Evolutionary conservation across 2,113 vertebrate genomes (phyloP), one percentile per base, ranked within the genome.

Genomic region (Narcine bancroftii): DNA sequence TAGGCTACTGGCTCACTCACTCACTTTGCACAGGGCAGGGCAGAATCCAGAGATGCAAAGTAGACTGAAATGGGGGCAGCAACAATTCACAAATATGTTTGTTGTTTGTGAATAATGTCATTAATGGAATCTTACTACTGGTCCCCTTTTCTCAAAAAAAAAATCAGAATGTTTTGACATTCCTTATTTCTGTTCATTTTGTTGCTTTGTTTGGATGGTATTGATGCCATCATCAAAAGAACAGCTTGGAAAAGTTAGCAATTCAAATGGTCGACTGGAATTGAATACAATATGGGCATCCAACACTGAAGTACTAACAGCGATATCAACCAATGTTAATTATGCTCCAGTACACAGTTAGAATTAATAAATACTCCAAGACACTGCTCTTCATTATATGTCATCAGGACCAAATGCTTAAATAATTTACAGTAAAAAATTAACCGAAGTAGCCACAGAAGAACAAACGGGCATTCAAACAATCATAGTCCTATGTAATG

Each of bases 271-370:
- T 19, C 60, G 42, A 21, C 42, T 66, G 89, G 63, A 69, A 71
- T 13, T 89, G 63, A 91, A 69, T 89, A 65, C 26, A 69, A 17
- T 65, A 69, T 17, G 10, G 65, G 45, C 65, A 91, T 36, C 39
- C 71, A 2, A 45, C 6, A 19, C 39, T 47, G 39, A 65, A 69
- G 56, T 42, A 91, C 66, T 69, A 91, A 69, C 71, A 42, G 36
- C 69, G 87, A 26, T 69, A 69, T 91, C 39, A 91, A 91, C 65
- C 69, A 63, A 69, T 91, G 39, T 66, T 91, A 91, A 91, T 91
- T 91, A 65, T 26, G 87, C 60, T 66, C 36, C 60, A 39, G 36
- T 29, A 47, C 65, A 66, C 60, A 66, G 89, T 91, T 36, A 91
- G 10, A 91, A 69, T 66, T 39, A 69, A 65, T 45, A 91, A 91